Base-by-base conservation (phyloP, 2,113 vertebrate genomes). In the Mus pahari region DNA sequence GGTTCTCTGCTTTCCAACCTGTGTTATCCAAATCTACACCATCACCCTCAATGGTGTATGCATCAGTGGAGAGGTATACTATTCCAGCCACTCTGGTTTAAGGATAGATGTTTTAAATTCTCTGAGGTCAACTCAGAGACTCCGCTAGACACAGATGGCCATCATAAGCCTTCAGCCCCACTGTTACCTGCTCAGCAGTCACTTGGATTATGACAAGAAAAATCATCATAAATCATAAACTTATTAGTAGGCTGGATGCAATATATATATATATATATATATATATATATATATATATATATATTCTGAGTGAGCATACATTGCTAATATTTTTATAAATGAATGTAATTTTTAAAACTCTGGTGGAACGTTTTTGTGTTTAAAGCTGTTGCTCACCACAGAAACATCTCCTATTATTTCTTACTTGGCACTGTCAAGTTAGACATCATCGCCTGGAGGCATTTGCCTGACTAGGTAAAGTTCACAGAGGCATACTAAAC, bases 341-440 rank as follows among this genome's bases (percentile, higher is more conserved):
- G 19, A 87, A 88, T 79, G 78, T 50, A 96, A 97, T 92, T 96
- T 96, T 83, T 86, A 86, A 96, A 96, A 97, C 95, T 89, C 84
- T 75, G 95, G 77, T 75, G 95, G 77, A 60, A 39, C 81, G 83
- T 77, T 60, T 77, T 78, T 98, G 70, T 94, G 60, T 89, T 91
- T 89, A 92, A 96, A 94, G 24, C 39, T 77, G 28, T 97, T 97
- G 95, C 97, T 97, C 94, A 96, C 68, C 26, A 83, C 92, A 95
- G 92, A 71, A 97, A 88, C 36, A 2, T 26, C 62, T 71, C 50
- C 58, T 68, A 24, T 81, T 94, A 70, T 81, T 24, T 90, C 89
- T 97, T 97, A 89, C 84, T 64, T 95, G 58, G 19, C 42, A 90
- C 82, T 97, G 96, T 97, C 97, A 96, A 71, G n/a, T 73, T 96